phyloP scores from a whole-genome alignment of 2,113 vertebrate genomes.

The Cyprinus carpio region DNA sequence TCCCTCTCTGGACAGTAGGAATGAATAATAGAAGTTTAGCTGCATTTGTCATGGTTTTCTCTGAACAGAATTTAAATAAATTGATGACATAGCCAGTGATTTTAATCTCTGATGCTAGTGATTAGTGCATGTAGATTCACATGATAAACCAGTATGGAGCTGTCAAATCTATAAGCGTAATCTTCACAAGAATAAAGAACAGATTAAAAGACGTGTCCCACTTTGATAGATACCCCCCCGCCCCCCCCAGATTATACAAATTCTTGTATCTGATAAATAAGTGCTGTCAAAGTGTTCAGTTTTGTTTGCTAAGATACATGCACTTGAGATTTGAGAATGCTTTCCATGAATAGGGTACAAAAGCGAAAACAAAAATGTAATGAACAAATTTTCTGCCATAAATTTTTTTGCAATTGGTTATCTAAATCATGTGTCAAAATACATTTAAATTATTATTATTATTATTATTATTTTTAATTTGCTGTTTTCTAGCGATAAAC shows the following conservation, averaged over 20 bases:
- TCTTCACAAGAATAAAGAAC: slow-evolving; percentile 13
- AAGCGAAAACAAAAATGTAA: too few species aligned
- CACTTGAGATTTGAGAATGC: not conserved
- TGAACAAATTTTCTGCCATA: too few species aligned
- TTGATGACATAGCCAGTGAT: slow-evolving; percentile 1
- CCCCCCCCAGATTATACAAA: not conserved
- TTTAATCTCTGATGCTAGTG: slow-evolving; percentile 22
- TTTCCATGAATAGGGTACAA: not conserved
- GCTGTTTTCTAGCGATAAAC: not conserved
- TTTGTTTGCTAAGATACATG: not conserved
- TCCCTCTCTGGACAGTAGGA: not conserved
- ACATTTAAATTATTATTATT: not conserved
- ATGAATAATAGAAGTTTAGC: slow-evolving; percentile 1
- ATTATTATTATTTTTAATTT: not conserved
- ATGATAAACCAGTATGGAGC: not conserved
- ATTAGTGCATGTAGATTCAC: slow-evolving; percentile 15
- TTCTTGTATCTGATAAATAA: not conserved
- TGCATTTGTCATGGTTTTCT: not conserved
- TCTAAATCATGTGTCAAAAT: not conserved
- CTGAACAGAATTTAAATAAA: slow-evolving; percentile 18
- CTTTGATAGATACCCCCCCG: not conserved
- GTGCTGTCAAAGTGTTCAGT: not conserved
- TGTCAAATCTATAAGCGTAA: not conserved
- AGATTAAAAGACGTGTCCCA: slow-evolving; percentile 13
- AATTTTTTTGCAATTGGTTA: not conserved